Percentiles rank a stretch among this genome's conserved stretches.
Conservation (phyloP, 2,888 invertebrate species). For the Leptura quadrifasciata region DNA sequence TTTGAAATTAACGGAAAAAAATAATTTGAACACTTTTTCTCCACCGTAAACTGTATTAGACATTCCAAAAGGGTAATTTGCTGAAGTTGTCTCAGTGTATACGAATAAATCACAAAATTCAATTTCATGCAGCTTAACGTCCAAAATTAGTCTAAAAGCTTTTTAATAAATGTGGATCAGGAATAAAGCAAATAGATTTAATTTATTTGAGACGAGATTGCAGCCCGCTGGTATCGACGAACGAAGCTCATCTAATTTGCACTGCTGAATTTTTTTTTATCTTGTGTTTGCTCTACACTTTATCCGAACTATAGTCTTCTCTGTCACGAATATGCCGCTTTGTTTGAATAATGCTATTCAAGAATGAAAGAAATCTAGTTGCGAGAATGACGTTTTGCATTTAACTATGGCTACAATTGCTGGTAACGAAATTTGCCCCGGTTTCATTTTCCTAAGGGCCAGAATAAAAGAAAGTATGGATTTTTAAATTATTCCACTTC, state of each 20-base stretch:
- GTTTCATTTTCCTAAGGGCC: constrained; percentile 24
- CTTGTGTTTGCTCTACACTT: constrained; percentile 18
- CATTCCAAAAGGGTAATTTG: constrained; percentile 43
- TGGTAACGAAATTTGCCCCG: constrained; percentile 8
- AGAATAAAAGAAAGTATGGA: constrained; percentile 5
- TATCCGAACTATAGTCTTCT: constrained; percentile 17
- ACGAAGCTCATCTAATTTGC: constrained; percentile 28
- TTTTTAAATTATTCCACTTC: constrained; percentile 21
- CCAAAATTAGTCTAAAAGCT: constrained; percentile 64
- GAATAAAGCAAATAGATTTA: constrained; percentile 67
- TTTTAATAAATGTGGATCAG: constrained; percentile 67
- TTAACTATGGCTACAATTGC: constrained; percentile 1
- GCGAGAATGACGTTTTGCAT: too few species aligned
- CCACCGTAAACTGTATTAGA: constrained; percentile 2
- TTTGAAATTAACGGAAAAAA: neutral
- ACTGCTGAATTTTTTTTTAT: constrained; percentile 24
- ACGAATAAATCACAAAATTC: constrained; percentile 64
- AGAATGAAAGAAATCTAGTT: neutral
- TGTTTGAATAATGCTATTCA: constrained; percentile 12
- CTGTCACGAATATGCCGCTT: constrained; percentile 8
- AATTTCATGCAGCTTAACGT: constrained; percentile 64
- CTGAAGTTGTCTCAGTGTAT: constrained; percentile 47
- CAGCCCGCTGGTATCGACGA: constrained; percentile 30
- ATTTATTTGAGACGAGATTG: constrained; percentile 62
- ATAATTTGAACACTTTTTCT: neutral